These are phyloP conservation scores for Hypanus sabinus DNA, from an alignment of 2,113 vertebrate genomes.

Conservation along the genomic window DNA sequence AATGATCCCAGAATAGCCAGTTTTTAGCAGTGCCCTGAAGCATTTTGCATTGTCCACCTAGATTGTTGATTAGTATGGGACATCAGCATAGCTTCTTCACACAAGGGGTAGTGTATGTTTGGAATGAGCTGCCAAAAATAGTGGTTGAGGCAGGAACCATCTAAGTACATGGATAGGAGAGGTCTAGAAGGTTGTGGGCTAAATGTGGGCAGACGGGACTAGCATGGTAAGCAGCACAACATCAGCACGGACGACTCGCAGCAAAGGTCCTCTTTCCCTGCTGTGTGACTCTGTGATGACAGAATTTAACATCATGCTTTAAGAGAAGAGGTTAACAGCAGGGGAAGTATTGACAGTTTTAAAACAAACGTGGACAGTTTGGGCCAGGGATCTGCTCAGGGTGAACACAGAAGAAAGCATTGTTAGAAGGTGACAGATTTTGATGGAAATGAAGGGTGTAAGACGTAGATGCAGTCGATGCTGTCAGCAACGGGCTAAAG, in stretches of 20 bases:
- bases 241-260: too few species aligned
- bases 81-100: too few species aligned
- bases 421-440: not conserved
- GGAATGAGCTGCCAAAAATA: too few species aligned
- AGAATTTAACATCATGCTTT: not conserved
- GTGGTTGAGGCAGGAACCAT: too few species aligned
- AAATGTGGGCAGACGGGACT: too few species aligned
- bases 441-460: not conserved
- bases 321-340: not conserved
- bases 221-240: too few species aligned
- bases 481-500: not conserved
- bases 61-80: not conserved
- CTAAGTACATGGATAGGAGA: too few species aligned
- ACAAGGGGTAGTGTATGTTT: too few species aligned
- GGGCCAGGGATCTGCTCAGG: not conserved
- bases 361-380: not conserved
- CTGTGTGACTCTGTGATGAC: too few species aligned
- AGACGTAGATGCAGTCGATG: not conserved
- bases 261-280: too few species aligned
- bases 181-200: too few species aligned
- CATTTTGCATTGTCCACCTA: not conserved
- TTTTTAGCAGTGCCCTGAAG: not conserved
- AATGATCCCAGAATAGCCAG: not conserved
- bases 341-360: not conserved
- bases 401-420: not conserved